Evolutionary conservation across 1,140 invertebrate genomes (phyloP).

Genomic region (Anoplolepis gracilipes): DNA sequence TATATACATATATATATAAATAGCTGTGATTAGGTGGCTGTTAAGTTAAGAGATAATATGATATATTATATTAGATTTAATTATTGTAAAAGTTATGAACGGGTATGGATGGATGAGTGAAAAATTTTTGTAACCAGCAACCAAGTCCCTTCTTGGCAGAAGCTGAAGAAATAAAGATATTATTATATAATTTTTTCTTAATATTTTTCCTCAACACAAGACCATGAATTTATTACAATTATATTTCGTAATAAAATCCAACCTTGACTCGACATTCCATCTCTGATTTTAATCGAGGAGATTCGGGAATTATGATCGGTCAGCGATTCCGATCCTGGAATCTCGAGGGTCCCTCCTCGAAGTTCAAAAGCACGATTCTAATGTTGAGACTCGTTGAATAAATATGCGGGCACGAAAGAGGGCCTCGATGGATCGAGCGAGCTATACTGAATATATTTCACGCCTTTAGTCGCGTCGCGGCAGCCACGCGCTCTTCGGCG

Average conservation of each 20-base stretch:
- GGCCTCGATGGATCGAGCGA: slow-evolving; percentile 59
- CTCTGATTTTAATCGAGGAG: not conserved
- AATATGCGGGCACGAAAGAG: slow-evolving; percentile 48
- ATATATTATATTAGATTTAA: too few relatives aligned
- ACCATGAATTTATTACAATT: not conserved
- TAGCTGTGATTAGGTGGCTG: too few relatives aligned
- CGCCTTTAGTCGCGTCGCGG: slow-evolving; percentile 41
- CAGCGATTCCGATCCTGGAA: slow-evolving; percentile 21
- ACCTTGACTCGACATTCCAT: not conserved
- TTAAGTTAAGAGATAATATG: too few relatives aligned
- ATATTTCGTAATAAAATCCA: not conserved
- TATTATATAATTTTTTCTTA: not conserved
- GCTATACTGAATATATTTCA: slow-evolving; percentile 33
- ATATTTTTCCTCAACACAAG: not conserved
- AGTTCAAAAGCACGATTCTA: not conserved
- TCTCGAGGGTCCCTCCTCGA: slow-evolving; percentile 6
- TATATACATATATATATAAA: too few relatives aligned
- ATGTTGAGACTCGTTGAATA: not conserved
- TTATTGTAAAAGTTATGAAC: too few relatives aligned
- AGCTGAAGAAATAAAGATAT: too few relatives aligned
- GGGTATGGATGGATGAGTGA: too few relatives aligned
- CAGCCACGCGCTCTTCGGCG: slow-evolving; percentile 60
- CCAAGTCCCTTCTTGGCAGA: too few relatives aligned
- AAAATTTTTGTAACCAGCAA: too few relatives aligned
- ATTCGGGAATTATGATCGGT: not conserved